Conservation (phyloP, 2,113 vertebrate genomes). For the Grammomys dolichurus region DNA sequence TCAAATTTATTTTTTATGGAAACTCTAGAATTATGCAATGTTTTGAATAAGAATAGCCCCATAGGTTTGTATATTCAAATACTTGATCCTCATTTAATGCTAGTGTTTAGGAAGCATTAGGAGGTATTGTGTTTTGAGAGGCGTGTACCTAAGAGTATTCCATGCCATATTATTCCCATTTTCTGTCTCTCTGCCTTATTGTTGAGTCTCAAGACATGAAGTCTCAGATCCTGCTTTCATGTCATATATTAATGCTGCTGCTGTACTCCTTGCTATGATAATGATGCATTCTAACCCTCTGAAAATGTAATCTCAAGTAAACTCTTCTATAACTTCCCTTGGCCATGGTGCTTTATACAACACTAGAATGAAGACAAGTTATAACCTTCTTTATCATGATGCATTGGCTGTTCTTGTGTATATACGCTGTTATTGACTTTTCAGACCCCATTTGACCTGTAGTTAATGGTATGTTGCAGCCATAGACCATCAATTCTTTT, state of each 20-base stretch:
- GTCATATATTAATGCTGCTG: not conserved
- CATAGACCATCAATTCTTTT: not conserved
- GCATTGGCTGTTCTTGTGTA: not conserved
- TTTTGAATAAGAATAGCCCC: not conserved
- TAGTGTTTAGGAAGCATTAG: not conserved
- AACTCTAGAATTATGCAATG: not conserved
- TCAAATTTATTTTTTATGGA: not conserved
- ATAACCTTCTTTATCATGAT: not conserved
- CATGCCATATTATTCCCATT: too few relatives aligned
- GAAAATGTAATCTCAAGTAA: not conserved
- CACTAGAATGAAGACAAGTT: not conserved
- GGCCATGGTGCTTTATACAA: not conserved
- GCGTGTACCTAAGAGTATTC: accelerated
- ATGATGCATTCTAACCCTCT: not conserved
- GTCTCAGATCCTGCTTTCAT: not conserved
- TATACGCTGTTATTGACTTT: not conserved
- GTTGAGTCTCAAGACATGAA: not conserved
- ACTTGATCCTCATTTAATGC: not conserved
- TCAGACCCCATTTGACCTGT: not conserved
- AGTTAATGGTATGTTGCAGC: not conserved
- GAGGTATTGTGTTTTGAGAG: too few relatives aligned
- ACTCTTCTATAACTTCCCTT: not conserved
- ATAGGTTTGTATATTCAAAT: not conserved
- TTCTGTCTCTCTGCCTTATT: too few relatives aligned
- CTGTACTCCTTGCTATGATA: too few relatives aligned